Conservation (phyloP, 2,113 vertebrate species). For the Oryzias curvinotus region DNA sequence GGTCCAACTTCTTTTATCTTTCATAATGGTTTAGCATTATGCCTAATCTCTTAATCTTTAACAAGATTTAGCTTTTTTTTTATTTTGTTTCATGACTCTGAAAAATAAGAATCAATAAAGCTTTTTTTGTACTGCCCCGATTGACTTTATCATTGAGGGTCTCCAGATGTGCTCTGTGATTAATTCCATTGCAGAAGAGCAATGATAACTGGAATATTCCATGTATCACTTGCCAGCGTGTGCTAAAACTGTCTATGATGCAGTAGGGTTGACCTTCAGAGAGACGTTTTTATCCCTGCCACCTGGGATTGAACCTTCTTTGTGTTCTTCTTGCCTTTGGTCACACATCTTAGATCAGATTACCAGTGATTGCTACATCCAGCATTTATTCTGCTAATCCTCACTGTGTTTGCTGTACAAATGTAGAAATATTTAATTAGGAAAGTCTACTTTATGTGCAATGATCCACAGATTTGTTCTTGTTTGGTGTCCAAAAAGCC, state of each 20-base stretch:
- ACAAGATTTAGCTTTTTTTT: conserved; percentile 2
- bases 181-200: conserved; percentile 37
- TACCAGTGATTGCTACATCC: background rate
- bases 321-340: conserved; percentile 10
- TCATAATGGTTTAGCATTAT: conserved; percentile 39
- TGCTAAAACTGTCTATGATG: conserved; percentile 44
- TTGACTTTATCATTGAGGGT: conserved; percentile 55
- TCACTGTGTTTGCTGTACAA: conserved; percentile 4
- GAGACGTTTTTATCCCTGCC: conserved; percentile 59
- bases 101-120: conserved; percentile 57
- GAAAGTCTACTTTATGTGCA: background rate
- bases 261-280: conserved; percentile 45
- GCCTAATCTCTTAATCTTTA: conserved; percentile 34
- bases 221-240: conserved; percentile 46
- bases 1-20: conserved; percentile 19
- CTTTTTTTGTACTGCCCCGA: conserved; percentile 39
- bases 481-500: conserved; percentile 42
- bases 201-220: conserved; percentile 56
- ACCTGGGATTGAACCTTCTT: conserved; percentile 45
- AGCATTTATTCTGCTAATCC: background rate
- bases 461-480: conserved; percentile 9
- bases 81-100: conserved; percentile 17
- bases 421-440: background rate
- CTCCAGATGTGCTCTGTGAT: conserved; percentile 68
- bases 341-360: conserved; percentile 11